phyloP scores from a whole-genome alignment of 1,140 invertebrate species.

The Listronotus oregonensis region DNA sequence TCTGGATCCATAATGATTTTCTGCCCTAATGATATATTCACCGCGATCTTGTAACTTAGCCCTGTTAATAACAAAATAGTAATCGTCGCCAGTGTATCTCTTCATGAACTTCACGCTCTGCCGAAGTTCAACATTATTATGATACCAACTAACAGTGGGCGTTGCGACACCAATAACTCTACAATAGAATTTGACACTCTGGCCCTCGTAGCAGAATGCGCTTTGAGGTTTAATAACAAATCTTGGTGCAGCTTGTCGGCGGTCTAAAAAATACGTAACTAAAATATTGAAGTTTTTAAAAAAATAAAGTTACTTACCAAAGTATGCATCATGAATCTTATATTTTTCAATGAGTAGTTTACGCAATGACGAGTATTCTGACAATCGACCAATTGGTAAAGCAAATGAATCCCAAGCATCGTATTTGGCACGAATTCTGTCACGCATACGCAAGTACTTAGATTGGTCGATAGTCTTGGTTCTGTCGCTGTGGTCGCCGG shows the following conservation, averaged over 20 bases:
- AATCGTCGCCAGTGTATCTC: conserved; percentile 93
- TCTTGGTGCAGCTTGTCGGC: conserved; percentile 93
- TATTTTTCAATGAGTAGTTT: conserved; percentile 97
- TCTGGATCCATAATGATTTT: conserved; percentile 95
- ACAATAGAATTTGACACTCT: conserved; percentile 96
- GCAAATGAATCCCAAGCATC: conserved; percentile 91
- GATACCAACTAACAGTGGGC: conserved; percentile 94
- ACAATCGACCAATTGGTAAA: conserved; percentile 92
- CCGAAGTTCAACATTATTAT: conserved; percentile 89
- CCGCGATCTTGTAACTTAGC: conserved; percentile 94
- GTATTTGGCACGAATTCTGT: conserved; percentile 84
- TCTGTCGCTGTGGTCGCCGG: conserved; percentile 76
- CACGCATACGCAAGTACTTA: conserved; percentile 84
- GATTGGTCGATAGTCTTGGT: conserved; percentile 79
- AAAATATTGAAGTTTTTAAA: background rate
- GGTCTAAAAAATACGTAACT: conserved; percentile 66
- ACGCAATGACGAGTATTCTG: conserved; percentile 96
- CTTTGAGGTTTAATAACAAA: conserved; percentile 97
- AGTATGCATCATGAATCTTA: conserved; percentile 93
- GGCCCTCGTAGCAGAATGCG: conserved; percentile 95
- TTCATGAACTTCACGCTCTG: conserved; percentile 99
- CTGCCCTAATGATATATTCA: conserved; percentile 95
- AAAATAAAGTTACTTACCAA: conserved; percentile 64
- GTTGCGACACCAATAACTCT: conserved; percentile 93
- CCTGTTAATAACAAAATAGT: conserved; percentile 96